phyloP scores from a whole-genome alignment of 1,140 invertebrate species.

The Drosophila kepulauana region DNA sequence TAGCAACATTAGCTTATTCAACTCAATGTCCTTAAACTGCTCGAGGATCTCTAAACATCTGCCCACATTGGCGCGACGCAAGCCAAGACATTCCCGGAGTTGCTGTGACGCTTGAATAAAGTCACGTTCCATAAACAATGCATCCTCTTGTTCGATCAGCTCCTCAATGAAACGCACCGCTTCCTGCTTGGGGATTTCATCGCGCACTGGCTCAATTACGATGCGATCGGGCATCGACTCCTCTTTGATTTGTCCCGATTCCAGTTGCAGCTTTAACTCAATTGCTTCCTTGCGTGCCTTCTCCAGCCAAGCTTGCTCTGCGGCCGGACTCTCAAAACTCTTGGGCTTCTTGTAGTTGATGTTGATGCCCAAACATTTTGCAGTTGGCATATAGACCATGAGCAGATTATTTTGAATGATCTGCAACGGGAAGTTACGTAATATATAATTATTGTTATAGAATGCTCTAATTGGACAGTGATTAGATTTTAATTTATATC shows the following conservation, averaged over 20 bases:
- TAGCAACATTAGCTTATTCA: constrained; percentile 92
- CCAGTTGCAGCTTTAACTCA: constrained; percentile 84
- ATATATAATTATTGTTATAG: no score
- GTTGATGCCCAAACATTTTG: constrained; percentile 88
- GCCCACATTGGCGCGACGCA: constrained; percentile 89
- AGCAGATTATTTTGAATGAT: constrained; percentile 84
- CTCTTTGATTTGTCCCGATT: constrained; percentile 87
- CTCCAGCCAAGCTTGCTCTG: constrained; percentile 87
- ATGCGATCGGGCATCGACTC: constrained; percentile 87
- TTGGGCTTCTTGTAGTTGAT: constrained; percentile 86
- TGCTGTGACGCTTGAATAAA: constrained; percentile 90
- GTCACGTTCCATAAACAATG: constrained; percentile 85
- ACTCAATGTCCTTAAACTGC: constrained; percentile 87
- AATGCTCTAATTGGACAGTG: no score
- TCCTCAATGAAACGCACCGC: constrained; percentile 70
- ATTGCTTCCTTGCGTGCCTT: constrained; percentile 86
- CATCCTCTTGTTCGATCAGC: constrained; percentile 77
- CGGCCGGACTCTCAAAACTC: constrained; percentile 85
- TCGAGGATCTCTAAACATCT: constrained; percentile 88
- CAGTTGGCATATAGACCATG: constrained; percentile 86
- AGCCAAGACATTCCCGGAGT: constrained; percentile 89
- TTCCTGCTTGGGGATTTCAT: constrained; percentile 70
- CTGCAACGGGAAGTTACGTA: neutral
- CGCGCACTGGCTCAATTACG: constrained; percentile 86
- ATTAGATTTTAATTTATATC: no score